Evolutionary conservation across 2,888 invertebrate genomes (phyloP).

Genomic region (Drosophila siamana): DNA sequence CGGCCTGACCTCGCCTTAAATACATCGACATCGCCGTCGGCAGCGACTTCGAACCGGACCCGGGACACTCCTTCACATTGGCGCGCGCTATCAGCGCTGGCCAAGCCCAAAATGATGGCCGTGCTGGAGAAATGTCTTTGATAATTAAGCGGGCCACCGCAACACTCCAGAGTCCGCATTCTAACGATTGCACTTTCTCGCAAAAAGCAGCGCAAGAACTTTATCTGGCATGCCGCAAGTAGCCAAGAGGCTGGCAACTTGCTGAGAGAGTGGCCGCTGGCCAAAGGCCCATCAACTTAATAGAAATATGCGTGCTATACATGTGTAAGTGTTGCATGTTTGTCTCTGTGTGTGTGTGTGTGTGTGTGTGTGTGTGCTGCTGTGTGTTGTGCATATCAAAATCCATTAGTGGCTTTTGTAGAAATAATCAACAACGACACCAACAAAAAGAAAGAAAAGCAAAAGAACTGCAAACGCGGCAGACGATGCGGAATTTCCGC

Average conservation of each 20-base stretch:
- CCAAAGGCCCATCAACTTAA: slow-evolving; percentile 63
- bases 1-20: slow-evolving; percentile 73
- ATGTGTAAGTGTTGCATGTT: too few species aligned
- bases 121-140: slow-evolving; percentile 70
- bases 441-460: slow-evolving; percentile 48
- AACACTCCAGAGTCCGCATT: slow-evolving; percentile 52
- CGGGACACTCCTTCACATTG: slow-evolving; percentile 59
- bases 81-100: slow-evolving; percentile 44
- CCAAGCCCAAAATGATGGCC: slow-evolving; percentile 66
- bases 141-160: slow-evolving; percentile 74
- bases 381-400: slow-evolving; percentile 81
- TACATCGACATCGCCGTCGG: slow-evolving; percentile 18
- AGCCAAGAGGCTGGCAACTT: slow-evolving; percentile 47
- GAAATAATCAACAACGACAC: slow-evolving; percentile 82
- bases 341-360: too few species aligned
- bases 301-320: slow-evolving; percentile 72
- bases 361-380: slow-evolving; percentile 47
- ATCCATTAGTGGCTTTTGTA: slow-evolving; percentile 82
- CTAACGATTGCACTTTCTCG: slow-evolving; percentile 79
- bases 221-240: slow-evolving; percentile 72
- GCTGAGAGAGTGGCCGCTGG: slow-evolving; percentile 25
- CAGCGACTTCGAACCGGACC: slow-evolving; percentile 41
- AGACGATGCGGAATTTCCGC: slow-evolving; percentile 64
- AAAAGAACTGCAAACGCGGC: slow-evolving; percentile 41
- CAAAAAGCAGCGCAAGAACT: slow-evolving; percentile 77